A percentile compares a stretch with the other conserved stretches of the same genome.
Conservation (phyloP, 2,113 vertebrate genomes). For the Chaetops frenatus region DNA sequence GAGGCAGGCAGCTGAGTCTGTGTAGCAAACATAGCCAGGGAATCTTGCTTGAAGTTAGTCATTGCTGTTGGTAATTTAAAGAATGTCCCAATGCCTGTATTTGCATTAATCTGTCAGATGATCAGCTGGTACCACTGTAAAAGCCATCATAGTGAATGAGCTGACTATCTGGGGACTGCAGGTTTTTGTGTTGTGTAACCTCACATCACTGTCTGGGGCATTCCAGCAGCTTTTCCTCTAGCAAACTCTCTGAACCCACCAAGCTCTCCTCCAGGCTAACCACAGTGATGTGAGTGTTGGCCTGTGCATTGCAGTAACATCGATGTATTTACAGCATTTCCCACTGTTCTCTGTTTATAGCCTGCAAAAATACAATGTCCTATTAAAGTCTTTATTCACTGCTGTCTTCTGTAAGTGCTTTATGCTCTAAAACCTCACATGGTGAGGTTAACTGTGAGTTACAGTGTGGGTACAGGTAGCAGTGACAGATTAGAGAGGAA, state of each 20-base stretch:
- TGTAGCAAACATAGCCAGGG: background rate
- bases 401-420: background rate
- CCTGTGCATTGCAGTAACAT: background rate
- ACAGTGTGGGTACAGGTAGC: too few relatives aligned
- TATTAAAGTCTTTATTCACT: background rate
- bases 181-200: background rate
- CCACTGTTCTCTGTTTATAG: background rate
- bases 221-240: background rate
- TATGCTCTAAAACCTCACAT: background rate
- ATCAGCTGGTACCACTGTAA: background rate
- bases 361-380: background rate
- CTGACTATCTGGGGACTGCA: background rate
- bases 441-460: background rate
- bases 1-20: background rate
- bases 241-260: background rate
- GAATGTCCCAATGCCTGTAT: background rate
- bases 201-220: background rate
- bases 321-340: background rate
- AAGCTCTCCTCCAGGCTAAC: background rate
- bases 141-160: background rate
- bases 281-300: fast-evolving
- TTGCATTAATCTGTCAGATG: background rate
- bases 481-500: background rate
- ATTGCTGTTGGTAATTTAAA: background rate
- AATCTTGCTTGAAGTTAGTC: background rate